Percentiles rank a stretch among this genome's conserved stretches.
Evolutionary conservation across 2,113 vertebrate genomes (phyloP).

Genomic region (Myxocyprinus asiaticus): DNA sequence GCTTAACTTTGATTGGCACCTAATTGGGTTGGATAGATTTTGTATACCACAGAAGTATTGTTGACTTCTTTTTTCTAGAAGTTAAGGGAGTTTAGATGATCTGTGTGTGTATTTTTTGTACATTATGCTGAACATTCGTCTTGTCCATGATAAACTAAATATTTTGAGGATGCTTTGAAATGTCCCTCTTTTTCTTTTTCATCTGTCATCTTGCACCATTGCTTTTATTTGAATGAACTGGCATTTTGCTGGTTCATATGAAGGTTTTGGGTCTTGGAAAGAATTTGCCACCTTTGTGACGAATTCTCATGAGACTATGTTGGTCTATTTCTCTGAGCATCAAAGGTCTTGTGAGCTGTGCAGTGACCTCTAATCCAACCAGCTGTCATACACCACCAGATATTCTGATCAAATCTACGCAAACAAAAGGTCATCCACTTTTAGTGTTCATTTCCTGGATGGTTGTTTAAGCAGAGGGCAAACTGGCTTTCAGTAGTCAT

Average conservation of each 20-base stretch:
- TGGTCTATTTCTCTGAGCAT: not conserved
- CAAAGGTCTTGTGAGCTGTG: not conserved
- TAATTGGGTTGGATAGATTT: not conserved
- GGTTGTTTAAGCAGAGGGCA: slow-evolving; percentile 43
- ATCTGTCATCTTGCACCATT: no score
- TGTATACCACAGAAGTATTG: slow-evolving; percentile 8
- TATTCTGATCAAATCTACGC: not conserved
- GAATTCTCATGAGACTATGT: no score
- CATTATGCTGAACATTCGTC: no score
- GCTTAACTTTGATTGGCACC: not conserved
- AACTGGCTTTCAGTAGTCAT: slow-evolving; percentile 52
- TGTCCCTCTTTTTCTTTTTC: no score
- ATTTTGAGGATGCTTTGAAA: no score
- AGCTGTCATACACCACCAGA: not conserved
- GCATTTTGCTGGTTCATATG: no score
- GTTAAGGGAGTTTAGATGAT: not conserved
- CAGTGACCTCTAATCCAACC: not conserved
- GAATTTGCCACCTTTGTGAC: no score
- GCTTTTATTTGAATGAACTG: no score
- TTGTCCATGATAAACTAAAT: no score
- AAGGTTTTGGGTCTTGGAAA: no score
- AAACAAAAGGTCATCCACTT: not conserved
- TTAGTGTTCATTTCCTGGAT: not conserved
- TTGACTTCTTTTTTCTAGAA: not conserved
- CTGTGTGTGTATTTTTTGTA: not conserved